Evolutionary conservation across 2,113 vertebrate genomes (phyloP), one percentile per base, ranked within the genome.

Genomic region (Suricata suricatta): DNA sequence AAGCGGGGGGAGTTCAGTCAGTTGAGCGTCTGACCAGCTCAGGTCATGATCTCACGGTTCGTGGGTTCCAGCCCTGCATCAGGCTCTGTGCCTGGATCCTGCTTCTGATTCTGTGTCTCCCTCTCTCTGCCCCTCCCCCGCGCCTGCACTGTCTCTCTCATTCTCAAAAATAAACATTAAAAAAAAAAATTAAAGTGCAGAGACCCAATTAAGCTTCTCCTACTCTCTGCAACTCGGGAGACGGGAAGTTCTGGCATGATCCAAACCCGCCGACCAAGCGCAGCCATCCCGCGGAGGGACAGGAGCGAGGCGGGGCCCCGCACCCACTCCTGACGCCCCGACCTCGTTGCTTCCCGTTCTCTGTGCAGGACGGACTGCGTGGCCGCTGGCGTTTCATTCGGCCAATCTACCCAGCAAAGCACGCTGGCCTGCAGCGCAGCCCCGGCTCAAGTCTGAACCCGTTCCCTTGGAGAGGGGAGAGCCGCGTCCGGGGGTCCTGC

Each of bases 291-390:
- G 3, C 16, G 16, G n/a, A 31, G 57, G 31, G 21, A 25, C 14
- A n/a, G 21, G 5, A 11, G 47, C 29, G 5, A 3, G n/a, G 74
- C 6, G 2, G 21, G 72, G 17, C 1, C 41, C 60, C 29, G 13
- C 33, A 3, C 7, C 85, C 31, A 12, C 1, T 12, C 10, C 29
- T 52, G 16, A 52, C 19, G 8, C 63, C 31, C 0, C 2, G 16
- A 4, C 29, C 15, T 50, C 31, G 2, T 0, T 2, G 33, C 15
- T 7, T 5, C 52, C 29, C 8, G 27, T 47, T 27, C 69, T 7
- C 8, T 0, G 7, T 27, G 27, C 35, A 68, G 57, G 54, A 14
- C 21, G 80, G 6, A 52, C 16, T 0, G 0, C 6, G 60, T 4
- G 31, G 27, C 69, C 52, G 2, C 81, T 8, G 41, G 1, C 0